Conservation (phyloP, 1,140 invertebrate genomes). For the Eupeodes corollae region DNA sequence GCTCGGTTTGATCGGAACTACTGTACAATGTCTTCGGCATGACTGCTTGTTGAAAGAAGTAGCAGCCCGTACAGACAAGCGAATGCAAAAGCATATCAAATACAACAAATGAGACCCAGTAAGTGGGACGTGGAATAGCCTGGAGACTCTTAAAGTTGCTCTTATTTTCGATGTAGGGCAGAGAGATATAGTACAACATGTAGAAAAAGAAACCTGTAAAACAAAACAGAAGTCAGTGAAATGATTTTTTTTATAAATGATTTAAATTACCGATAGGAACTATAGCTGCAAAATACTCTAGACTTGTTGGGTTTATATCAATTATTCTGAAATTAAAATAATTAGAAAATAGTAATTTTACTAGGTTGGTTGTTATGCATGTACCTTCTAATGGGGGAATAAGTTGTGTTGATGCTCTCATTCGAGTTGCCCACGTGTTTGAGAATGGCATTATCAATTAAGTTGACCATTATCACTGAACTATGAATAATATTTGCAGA, state of each 20-base stretch:
- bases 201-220: conserved; percentile 20
- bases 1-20: conserved; percentile 10
- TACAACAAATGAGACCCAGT: conserved; percentile 21
- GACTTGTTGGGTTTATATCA: conserved; percentile 21
- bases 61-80: conserved; percentile 9
- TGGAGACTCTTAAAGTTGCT: conserved; percentile 31
- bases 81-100: conserved; percentile 22
- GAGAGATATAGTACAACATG: conserved; percentile 29
- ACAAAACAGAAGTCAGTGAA: neutral
- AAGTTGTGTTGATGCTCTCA: conserved; percentile 15
- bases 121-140: conserved; percentile 21
- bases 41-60: conserved; percentile 10
- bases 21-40: conserved; percentile 25
- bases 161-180: conserved; percentile 26
- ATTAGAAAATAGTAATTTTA: neutral
- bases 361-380: neutral
- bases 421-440: conserved; percentile 4
- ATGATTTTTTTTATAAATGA: conserved; percentile 2
- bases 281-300: conserved; percentile 28
- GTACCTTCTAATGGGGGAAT: conserved; percentile 20
- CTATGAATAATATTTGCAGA: conserved; percentile 32
- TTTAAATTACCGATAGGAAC: conserved; percentile 14
- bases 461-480: conserved; percentile 26
- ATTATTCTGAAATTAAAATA: conserved; percentile 10
- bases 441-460: conserved; percentile 23